Evolutionary conservation across 2,113 vertebrate species (phyloP).

Genomic region (Excalfactoria chinensis): DNA sequence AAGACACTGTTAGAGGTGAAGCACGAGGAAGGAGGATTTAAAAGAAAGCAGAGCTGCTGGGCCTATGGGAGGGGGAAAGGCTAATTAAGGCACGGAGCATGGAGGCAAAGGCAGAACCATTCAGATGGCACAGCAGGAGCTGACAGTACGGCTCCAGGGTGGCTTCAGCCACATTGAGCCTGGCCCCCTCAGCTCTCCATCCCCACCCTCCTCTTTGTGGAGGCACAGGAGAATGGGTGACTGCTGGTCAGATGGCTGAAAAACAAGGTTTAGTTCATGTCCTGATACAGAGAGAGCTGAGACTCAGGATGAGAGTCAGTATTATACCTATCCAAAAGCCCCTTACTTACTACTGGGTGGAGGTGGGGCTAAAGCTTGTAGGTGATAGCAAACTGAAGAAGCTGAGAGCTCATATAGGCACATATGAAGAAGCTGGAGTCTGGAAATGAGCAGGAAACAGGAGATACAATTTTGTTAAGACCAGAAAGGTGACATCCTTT

Average conservation of each 20-base stretch:
- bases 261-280: not conserved
- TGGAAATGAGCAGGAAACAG: not conserved
- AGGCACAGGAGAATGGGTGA: not conserved
- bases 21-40: not conserved
- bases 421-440: not conserved
- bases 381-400: not conserved
- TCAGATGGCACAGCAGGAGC: constrained; percentile 62
- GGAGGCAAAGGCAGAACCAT: constrained; percentile 45
- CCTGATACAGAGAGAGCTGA: not conserved
- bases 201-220: not conserved
- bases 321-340: not conserved
- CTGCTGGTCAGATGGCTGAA: not conserved
- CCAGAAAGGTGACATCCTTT: not conserved
- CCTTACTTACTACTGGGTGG: not conserved
- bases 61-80: constrained; percentile 62
- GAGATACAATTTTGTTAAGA: constrained; percentile 6
- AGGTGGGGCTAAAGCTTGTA: not conserved
- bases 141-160: not conserved
- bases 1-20: constrained; percentile 53
- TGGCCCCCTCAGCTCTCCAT: not conserved
- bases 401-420: not conserved
- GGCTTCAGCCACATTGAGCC: not conserved
- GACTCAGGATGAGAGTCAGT: not conserved
- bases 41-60: constrained; percentile 61
- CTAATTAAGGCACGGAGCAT: constrained; percentile 50